A percentile compares a stretch with the other conserved stretches of the same genome.
These are phyloP conservation scores for Peromyscus melanophrys DNA, from an alignment of 2,797 vertebrate species.

Conservation along the genomic window DNA sequence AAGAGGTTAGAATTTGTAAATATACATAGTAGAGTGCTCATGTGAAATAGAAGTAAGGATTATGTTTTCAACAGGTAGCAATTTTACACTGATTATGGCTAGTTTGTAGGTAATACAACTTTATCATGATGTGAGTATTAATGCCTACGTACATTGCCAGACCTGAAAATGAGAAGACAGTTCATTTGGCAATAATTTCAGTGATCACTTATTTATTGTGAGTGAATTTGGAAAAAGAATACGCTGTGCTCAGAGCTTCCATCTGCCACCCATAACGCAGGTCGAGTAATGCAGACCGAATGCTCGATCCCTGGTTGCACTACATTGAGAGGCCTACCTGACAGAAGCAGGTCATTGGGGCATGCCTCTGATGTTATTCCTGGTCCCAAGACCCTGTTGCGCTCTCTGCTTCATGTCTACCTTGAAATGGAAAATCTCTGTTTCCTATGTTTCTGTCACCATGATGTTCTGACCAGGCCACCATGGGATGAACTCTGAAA, in stretches of 20 bases:
- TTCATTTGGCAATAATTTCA: constrained; percentile 26
- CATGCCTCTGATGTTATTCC: background rate
- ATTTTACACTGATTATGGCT: constrained; percentile 13
- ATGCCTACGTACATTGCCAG: background rate
- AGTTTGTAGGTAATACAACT: background rate
- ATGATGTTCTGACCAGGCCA: background rate
- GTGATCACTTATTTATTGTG: constrained; percentile 17
- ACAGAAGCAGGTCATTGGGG: background rate
- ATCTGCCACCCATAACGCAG: background rate
- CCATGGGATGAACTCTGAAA: background rate
- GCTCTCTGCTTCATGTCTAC: background rate
- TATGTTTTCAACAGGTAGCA: background rate
- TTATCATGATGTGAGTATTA: background rate
- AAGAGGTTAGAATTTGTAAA: background rate
- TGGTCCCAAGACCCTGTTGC: too few relatives aligned
- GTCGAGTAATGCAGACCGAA: background rate
- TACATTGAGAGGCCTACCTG: too few relatives aligned
- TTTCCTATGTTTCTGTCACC: background rate
- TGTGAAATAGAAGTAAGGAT: background rate
- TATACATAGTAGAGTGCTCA: background rate
- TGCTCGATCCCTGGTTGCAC: background rate
- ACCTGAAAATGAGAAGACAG: constrained; percentile 13
- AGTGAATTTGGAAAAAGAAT: background rate
- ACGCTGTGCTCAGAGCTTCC: background rate
- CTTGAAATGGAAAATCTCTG: background rate